Conservation (phyloP, 2,113 vertebrate genomes). For the Camelus dromedarius region DNA sequence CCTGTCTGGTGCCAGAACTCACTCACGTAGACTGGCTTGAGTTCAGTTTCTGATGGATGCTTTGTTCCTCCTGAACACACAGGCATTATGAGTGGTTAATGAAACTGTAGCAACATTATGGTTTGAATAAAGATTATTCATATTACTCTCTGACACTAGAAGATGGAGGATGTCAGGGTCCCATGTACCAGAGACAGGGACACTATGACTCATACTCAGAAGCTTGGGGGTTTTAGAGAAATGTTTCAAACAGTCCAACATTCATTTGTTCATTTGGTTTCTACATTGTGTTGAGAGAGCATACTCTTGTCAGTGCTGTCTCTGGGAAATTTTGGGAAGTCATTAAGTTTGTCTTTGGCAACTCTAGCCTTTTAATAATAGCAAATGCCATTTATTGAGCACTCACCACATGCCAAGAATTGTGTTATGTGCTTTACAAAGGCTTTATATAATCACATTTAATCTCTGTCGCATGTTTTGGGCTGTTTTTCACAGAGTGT, state of each 20-base stretch:
- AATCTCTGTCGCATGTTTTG: conserved; percentile 30
- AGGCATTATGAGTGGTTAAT: conserved; percentile 31
- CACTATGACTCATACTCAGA: not conserved
- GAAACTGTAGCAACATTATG: not conserved
- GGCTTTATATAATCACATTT: not conserved
- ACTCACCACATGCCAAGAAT: not conserved
- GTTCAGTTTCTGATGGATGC: conserved; percentile 26
- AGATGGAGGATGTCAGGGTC: conserved; percentile 37
- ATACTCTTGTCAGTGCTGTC: not conserved
- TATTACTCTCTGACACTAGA: conserved; percentile 35
- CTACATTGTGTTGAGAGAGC: not conserved
- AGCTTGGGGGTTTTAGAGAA: not conserved
- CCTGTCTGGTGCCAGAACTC: not conserved
- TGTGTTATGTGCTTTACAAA: not conserved
- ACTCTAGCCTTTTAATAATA: conserved; percentile 22
- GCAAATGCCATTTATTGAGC: not conserved
- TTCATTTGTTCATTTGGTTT: not conserved
- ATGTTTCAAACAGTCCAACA: not conserved
- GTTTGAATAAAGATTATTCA: conserved; percentile 49
- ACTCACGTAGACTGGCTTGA: conserved; percentile 12
- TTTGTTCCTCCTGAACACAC: conserved; percentile 4
- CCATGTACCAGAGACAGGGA: not conserved
- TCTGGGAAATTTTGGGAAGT: conserved; percentile 26
- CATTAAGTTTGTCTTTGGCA: conserved; percentile 40
- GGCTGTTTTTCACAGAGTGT: not conserved